A percentile compares a stretch with the other conserved stretches of the same genome.
These are phyloP conservation scores for Xestoiulus laeticollis DNA, from an alignment of 2,888 invertebrate genomes.

Conservation along the genomic window DNA sequence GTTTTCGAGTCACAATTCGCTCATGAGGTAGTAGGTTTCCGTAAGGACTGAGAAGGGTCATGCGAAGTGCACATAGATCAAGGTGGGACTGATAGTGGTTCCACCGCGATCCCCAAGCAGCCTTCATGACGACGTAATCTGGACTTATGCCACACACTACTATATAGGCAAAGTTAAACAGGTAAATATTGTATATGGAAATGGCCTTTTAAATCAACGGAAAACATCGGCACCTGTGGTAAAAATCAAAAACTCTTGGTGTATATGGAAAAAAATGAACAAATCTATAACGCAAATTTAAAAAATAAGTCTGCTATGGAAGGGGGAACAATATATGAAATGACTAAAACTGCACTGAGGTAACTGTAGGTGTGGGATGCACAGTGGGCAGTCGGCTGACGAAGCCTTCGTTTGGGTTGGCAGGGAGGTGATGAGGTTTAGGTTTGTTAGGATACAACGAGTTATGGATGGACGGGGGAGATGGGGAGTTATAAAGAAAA, in stretches of 20 bases:
- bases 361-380: conserved; percentile 47
- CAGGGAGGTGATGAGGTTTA: conserved; percentile 23
- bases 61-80: neutral
- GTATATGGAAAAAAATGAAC: conserved; percentile 44
- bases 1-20: neutral
- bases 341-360: conserved; percentile 51
- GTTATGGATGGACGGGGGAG: neutral
- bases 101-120: neutral
- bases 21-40: conserved; percentile 45
- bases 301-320: conserved; percentile 49
- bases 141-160: conserved; percentile 45
- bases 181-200: conserved; percentile 48
- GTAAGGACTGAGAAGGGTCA: neutral
- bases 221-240: conserved; percentile 46
- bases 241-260: conserved; percentile 48
- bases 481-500: neutral
- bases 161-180: conserved; percentile 36
- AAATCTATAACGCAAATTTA: conserved; percentile 51
- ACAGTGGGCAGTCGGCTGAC: conserved; percentile 44
- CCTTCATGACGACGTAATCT: conserved; percentile 46
- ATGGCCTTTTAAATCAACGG: conserved; percentile 27
- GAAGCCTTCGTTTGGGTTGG: conserved; percentile 31
- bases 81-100: neutral
- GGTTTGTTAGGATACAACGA: neutral
- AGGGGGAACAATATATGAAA: conserved; percentile 40